These are phyloP conservation scores for Coleophora deauratella DNA, from an alignment of 2,888 invertebrate species.

Conservation along the genomic window DNA sequence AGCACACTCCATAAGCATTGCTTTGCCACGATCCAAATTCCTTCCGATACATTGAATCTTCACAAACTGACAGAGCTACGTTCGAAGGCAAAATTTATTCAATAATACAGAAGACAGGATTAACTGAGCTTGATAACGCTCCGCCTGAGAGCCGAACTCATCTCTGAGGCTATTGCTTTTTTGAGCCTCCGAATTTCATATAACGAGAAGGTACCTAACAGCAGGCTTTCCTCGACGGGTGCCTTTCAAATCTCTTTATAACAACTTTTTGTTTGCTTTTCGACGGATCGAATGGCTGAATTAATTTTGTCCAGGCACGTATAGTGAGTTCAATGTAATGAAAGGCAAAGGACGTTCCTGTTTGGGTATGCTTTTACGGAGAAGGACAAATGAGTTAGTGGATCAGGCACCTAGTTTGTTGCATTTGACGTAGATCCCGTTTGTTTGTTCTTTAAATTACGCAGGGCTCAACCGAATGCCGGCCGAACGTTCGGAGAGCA, in stretches of 20 bases:
- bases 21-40: conserved; percentile 25
- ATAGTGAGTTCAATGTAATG: conserved; percentile 13
- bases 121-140: conserved; percentile 60
- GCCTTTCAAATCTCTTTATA: conserved; percentile 18
- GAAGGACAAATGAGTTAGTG: conserved; percentile 39
- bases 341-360: conserved; percentile 2
- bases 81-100: conserved; percentile 54
- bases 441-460: conserved; percentile 60
- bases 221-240: conserved; percentile 26
- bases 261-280: conserved; percentile 23
- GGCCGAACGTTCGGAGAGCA: conserved; percentile 25
- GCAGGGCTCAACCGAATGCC: conserved; percentile 29
- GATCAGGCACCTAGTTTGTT: conserved; percentile 39
- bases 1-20: conserved; percentile 24
- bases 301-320: conserved; percentile 23
- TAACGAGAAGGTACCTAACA: conserved; percentile 31
- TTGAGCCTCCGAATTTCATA: conserved; percentile 44
- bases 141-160: conserved; percentile 51
- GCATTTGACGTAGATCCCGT: conserved; percentile 37
- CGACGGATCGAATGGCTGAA: conserved; percentile 22
- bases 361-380: conserved; percentile 17
- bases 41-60: conserved; percentile 48
- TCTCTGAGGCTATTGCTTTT: conserved; percentile 47
- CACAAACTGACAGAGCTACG: conserved; percentile 43
- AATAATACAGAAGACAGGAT: conserved; percentile 61